Evolutionary conservation across 1,140 invertebrate species (phyloP).

Genomic region (Mylabris phalerata): DNA sequence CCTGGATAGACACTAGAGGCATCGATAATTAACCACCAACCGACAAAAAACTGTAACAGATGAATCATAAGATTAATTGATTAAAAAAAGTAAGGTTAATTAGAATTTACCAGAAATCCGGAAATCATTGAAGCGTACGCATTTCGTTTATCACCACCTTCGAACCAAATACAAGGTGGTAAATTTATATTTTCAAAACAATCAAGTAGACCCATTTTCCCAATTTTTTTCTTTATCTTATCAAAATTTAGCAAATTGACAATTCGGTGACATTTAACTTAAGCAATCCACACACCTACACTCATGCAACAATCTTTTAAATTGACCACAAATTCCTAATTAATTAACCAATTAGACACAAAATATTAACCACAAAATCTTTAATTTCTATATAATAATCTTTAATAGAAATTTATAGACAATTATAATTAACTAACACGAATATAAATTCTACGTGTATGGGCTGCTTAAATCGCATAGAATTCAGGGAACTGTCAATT

Average conservation of each 20-base stretch:
- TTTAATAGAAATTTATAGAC: no score
- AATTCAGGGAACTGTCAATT: no score
- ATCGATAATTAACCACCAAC: conserved; percentile 98
- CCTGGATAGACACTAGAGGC: conserved; percentile 73
- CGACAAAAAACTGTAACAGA: conserved; percentile 79
- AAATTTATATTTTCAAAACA: conserved; percentile 49
- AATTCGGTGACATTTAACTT: background rate
- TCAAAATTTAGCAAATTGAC: background rate
- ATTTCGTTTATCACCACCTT: conserved; percentile 70
- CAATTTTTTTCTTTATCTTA: background rate
- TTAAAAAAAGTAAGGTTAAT: background rate
- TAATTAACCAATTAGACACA: background rate
- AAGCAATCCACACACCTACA: background rate
- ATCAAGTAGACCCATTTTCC: conserved; percentile 29
- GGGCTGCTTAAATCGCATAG: no score
- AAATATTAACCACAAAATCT: background rate
- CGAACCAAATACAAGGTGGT: conserved; percentile 55
- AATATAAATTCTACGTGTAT: no score
- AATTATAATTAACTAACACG: no score
- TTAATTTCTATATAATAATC: no score
- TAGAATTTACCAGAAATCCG: conserved; percentile 67
- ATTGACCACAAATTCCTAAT: no score
- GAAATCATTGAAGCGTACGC: conserved; percentile 73
- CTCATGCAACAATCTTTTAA: no score
- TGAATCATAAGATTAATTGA: conserved; percentile 35